Percentiles rank a stretch among this genome's conserved stretches.
Evolutionary conservation across 53 echinoderm and acorn worm genomes (phyloP).

Genomic region (Apostichopus leukothele): DNA sequence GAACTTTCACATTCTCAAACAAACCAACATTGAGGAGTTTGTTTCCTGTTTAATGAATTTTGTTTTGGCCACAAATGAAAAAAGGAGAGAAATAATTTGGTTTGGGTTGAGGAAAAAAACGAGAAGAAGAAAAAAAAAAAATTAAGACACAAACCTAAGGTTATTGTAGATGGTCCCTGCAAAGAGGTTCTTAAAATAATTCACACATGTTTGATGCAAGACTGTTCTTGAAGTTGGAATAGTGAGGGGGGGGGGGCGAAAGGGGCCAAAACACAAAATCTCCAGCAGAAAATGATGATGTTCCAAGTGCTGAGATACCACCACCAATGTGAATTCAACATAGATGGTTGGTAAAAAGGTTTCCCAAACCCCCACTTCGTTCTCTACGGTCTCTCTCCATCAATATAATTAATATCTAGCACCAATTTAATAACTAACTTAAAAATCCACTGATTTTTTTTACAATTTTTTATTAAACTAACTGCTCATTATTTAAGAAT

Average conservation of each 20-base stretch:
- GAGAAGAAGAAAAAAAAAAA: neutral
- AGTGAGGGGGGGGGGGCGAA: no score
- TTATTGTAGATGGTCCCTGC: no score
- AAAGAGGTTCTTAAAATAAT: no score
- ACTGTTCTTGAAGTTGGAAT: no score
- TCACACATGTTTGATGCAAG: no score
- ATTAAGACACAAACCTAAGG: neutral
- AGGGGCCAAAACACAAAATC: no score
- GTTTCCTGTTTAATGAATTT: neutral
- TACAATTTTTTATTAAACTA: neutral
- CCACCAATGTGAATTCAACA: no score
- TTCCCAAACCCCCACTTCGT: neutral
- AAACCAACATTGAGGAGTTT: neutral
- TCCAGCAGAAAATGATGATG: no score
- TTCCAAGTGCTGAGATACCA: no score
- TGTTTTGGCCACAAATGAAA: neutral
- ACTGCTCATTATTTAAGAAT: conserved; percentile 37
- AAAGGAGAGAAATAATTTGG: neutral
- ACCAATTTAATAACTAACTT: neutral
- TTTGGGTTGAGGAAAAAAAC: neutral
- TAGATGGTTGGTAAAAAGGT: no score
- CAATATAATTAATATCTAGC: neutral
- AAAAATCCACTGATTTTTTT: neutral
- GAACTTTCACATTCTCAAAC: neutral
- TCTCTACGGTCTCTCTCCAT: neutral